Percentiles rank a stretch among this genome's conserved stretches.
phyloP scores from a whole-genome alignment of 1,140 invertebrate species.

The Xylocopa sonorina region DNA sequence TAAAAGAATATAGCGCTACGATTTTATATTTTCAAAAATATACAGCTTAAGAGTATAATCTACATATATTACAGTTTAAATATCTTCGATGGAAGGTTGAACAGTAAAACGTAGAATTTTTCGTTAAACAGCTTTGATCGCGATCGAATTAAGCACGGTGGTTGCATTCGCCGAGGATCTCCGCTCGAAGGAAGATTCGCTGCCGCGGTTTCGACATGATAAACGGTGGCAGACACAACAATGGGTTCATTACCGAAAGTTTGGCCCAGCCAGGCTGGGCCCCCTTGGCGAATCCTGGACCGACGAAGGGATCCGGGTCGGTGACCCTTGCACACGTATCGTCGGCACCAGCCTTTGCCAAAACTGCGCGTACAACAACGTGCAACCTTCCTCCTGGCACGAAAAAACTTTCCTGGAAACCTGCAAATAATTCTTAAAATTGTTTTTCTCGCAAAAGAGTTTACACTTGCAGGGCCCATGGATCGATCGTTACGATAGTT shows the following conservation, averaged over 20 bases:
- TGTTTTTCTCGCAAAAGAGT: background rate
- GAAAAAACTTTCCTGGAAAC: background rate
- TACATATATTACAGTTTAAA: no score
- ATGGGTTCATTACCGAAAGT: constrained; percentile 66
- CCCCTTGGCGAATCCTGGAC: constrained; percentile 36
- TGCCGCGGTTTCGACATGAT: constrained; percentile 23
- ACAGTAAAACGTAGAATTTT: no score
- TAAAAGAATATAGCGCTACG: no score
- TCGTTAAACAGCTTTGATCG: no score
- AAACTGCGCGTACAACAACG: constrained; percentile 59
- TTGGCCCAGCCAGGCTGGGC: constrained; percentile 37
- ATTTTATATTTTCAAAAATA: no score
- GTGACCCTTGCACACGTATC: constrained; percentile 54
- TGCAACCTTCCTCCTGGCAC: background rate
- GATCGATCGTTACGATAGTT: no score
- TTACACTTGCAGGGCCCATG: no score
- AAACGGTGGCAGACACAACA: constrained; percentile 54
- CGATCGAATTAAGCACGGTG: background rate
- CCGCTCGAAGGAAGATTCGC: background rate
- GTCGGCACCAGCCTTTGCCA: constrained; percentile 38
- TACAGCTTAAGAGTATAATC: no score
- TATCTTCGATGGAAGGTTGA: no score
- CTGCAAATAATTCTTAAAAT: background rate
- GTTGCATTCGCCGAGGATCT: background rate
- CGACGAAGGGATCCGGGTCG: constrained; percentile 53